Base-by-base conservation (phyloP, 2,797 vertebrate species). In the Gephyroberyx darwinii region DNA sequence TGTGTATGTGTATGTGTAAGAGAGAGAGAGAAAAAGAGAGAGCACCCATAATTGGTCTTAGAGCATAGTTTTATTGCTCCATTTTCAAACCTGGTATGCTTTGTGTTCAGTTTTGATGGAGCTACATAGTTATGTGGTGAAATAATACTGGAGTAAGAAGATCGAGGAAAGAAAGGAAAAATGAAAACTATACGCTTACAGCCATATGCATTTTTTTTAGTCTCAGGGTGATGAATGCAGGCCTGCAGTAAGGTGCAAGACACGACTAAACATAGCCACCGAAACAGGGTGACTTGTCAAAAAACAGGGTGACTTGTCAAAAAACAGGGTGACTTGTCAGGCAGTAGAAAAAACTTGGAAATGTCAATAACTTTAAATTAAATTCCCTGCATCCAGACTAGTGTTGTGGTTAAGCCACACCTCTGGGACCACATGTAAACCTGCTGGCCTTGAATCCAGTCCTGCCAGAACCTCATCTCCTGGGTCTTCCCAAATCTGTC, bases 91-190 rank as follows among this genome's bases (percentile, higher is more conserved):
- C 69, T 61, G 69, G 65, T 83, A 79, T 85, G 77, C 76, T 84
- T 87, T 89, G 82, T 63, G 77, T 86, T 87, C 61, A 72, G 79
- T 73, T 87, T 92, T 92, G 90, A 93, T 88, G 80, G 56, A 92
- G 84, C 71, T 77, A 58, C 93, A 94, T 94, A 93, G 87, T 80
- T 93, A 92, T 93, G 90, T 77, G 80, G 84, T 93, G 92, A 93
- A 91, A 90, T 81, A 92, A 89, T 73, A 62, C 41, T 52, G 58
- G 63, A 74, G 76, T 51, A 74, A 66, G 52, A 53, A 65, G 71
- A 77, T 60, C 16, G 65, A 75, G 67, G 67, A 77, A 73, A 65
- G 56, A 58, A 59, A 56, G 47, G 35, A 1, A 65, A 64, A 80
- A 81, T 35, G n/a, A 83, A 84, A 90, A 74, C 68, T 89, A 86